Conservation (phyloP, 2,113 vertebrate genomes). For the Corydoras sp. region DNA sequence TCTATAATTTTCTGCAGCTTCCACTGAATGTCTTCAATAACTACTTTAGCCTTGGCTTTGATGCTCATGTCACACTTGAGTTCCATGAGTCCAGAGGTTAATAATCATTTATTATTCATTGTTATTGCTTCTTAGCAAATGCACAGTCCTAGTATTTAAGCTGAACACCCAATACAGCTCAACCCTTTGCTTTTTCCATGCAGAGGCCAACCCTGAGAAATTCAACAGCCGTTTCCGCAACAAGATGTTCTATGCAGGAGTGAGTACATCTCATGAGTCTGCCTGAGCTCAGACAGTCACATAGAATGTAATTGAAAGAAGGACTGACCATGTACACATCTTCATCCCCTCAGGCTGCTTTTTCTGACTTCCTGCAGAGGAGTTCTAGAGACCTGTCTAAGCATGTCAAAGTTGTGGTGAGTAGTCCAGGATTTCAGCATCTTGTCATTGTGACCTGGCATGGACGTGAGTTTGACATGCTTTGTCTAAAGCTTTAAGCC, state of each 20-base stretch:
- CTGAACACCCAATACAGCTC: not conserved
- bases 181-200: slow-evolving; percentile 14
- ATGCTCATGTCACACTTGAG: slow-evolving; percentile 92
- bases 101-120: not conserved
- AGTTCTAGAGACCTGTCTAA: slow-evolving; percentile 97
- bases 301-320: not conserved
- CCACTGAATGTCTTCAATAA: slow-evolving; percentile 24
- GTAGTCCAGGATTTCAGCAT: slow-evolving; percentile 44
- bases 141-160: not conserved
- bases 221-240: slow-evolving; percentile 80
- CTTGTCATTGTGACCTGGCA: not conserved
- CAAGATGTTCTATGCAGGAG: slow-evolving; percentile 87
- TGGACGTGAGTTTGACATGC: too few species aligned
- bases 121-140: not conserved
- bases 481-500: slow-evolving; percentile 22
- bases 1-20: slow-evolving; percentile 10
- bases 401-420: slow-evolving; percentile 93
- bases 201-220: slow-evolving; percentile 89
- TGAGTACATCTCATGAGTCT: slow-evolving; percentile 25
- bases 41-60: slow-evolving; percentile 93
- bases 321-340: not conserved
- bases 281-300: slow-evolving; percentile 11
- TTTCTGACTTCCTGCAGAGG: slow-evolving; percentile 86
- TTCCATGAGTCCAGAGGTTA: slow-evolving; percentile 91
- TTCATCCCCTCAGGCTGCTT: not conserved